Evolutionary conservation across 2,888 invertebrate genomes (phyloP).

Genomic region (Idaea aversata): DNA sequence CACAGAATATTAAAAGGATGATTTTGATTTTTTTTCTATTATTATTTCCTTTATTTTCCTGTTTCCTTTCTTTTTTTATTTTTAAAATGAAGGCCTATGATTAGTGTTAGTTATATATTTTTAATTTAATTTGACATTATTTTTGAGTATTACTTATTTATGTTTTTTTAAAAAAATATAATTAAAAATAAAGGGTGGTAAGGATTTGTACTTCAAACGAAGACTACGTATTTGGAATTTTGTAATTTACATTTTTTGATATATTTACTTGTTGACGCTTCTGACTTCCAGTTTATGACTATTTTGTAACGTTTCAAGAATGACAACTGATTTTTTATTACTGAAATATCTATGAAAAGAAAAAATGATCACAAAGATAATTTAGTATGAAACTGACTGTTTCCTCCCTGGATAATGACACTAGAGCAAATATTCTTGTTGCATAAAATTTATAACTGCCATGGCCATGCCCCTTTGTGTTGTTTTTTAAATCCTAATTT

Average conservation of each 20-base stretch:
- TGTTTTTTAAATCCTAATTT: too few species aligned
- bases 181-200: neutral
- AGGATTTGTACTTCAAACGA: neutral
- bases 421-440: too few species aligned
- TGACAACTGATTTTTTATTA: neutral
- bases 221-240: neutral
- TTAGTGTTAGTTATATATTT: constrained; percentile 6
- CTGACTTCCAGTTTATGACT: neutral
- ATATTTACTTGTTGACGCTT: neutral
- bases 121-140: constrained; percentile 5
- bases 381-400: too few species aligned
- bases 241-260: neutral
- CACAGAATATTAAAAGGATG: constrained; percentile 75
- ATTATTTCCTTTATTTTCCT: constrained; percentile 20
- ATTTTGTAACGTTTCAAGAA: neutral
- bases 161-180: neutral
- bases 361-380: too few species aligned
- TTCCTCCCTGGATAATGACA: too few species aligned
- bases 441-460: too few species aligned
- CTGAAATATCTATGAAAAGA: neutral
- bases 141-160: neutral
- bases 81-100: constrained; percentile 17
- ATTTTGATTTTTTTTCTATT: constrained; percentile 35
- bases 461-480: too few species aligned
- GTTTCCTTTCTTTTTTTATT: constrained; percentile 17